Evolutionary conservation across 2,113 vertebrate species (phyloP).

Genomic region (Argyrosomus japonicus): DNA sequence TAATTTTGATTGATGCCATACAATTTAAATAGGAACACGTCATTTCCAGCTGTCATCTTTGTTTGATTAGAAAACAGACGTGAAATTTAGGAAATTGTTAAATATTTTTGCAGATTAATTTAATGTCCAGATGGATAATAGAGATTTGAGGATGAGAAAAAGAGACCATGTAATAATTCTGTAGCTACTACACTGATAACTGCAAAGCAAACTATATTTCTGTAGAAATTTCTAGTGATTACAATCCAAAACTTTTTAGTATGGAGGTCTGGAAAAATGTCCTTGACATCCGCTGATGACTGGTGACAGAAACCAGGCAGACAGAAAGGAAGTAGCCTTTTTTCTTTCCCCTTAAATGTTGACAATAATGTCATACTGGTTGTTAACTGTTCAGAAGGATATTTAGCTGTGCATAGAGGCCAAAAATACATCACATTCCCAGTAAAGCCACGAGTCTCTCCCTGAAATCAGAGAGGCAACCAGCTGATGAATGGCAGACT

Average conservation of each 20-base stretch:
- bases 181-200: not conserved
- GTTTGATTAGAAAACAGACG: not conserved
- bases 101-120: not conserved
- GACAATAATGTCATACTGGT: not conserved
- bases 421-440: not conserved
- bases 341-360: not conserved
- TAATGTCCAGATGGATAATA: not conserved
- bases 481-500: not conserved
- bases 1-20: too few relatives aligned
- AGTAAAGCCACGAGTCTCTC: not conserved
- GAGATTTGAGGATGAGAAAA: not conserved
- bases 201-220: not conserved
- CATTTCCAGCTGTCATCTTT: not conserved
- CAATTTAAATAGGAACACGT: too few relatives aligned
- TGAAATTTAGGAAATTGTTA: not conserved
- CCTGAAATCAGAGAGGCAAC: not conserved
- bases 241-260: not conserved
- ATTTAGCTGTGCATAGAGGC: not conserved
- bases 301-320: slow-evolving; percentile 11
- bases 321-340: not conserved
- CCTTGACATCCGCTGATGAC: not conserved
- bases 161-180: not conserved
- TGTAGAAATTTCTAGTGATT: not conserved
- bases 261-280: not conserved
- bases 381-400: not conserved